Percentiles rank a stretch among this genome's conserved stretches.
phyloP scores from a whole-genome alignment of 2,888 invertebrate genomes.

The Epirrhoe alternata region DNA sequence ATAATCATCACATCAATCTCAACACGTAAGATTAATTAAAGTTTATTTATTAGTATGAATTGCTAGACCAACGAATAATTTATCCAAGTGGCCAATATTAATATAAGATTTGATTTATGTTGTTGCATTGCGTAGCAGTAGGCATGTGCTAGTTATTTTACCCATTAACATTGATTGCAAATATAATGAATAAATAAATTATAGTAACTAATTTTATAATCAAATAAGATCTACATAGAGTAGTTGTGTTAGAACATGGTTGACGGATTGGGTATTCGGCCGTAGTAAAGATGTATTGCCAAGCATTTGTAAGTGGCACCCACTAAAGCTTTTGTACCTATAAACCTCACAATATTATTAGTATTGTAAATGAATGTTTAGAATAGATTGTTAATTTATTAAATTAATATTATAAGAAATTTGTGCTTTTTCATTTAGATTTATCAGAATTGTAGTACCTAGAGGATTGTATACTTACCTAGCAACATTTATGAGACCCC shows the following conservation, averaged over 20 bases:
- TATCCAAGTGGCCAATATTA: constrained; percentile 46
- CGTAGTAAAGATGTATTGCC: not conserved
- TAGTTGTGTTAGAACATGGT: not conserved
- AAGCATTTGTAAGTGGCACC: constrained; percentile 16
- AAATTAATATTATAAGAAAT: constrained; percentile 26
- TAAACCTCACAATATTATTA: constrained; percentile 7
- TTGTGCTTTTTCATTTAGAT: constrained; percentile 2
- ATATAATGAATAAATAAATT: not conserved
- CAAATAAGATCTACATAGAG: not conserved
- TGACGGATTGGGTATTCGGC: too few relatives aligned
- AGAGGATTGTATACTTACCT: too few relatives aligned
- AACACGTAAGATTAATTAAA: not conserved
- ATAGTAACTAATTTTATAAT: not conserved
- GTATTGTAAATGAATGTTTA: constrained; percentile 20
- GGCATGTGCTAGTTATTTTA: not conserved
- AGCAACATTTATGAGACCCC: too few relatives aligned
- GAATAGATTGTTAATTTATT: constrained; percentile 43
- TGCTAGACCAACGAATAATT: constrained; percentile 48
- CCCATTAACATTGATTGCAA: not conserved
- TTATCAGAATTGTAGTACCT: too few relatives aligned
- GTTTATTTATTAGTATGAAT: not conserved
- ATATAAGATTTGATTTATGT: not conserved
- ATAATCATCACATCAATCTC: not conserved
- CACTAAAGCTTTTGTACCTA: constrained; percentile 9
- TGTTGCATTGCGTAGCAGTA: not conserved